phyloP scores from a whole-genome alignment of 2,113 vertebrate genomes.

The Lepisosteus oculatus region DNA sequence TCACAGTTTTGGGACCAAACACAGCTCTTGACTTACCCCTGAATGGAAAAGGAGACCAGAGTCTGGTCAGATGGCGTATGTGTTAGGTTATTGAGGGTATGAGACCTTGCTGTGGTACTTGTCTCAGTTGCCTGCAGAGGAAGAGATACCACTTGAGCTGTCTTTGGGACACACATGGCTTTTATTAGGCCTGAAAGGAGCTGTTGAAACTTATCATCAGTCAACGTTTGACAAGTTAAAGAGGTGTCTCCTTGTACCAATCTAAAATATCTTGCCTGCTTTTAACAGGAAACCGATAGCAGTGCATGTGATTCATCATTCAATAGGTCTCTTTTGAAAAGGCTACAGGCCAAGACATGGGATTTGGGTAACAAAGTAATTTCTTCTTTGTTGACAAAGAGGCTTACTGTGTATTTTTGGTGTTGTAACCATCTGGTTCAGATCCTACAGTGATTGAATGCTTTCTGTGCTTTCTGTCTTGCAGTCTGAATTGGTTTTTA shows the following conservation, averaged over 20 bases:
- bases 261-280: background rate
- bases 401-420: background rate
- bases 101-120: background rate
- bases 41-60: too few relatives aligned
- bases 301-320: slow-evolving; percentile 1
- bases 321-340: background rate
- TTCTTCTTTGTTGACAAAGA: background rate
- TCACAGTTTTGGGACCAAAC: too few relatives aligned
- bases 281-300: slow-evolving; percentile 1
- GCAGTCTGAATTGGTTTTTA: too few relatives aligned
- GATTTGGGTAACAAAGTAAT: background rate
- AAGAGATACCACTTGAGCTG: background rate
- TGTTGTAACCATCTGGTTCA: background rate
- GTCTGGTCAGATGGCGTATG: too few relatives aligned
- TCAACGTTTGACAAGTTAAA: slow-evolving; percentile 6
- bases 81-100: too few relatives aligned
- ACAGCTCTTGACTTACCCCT: too few relatives aligned
- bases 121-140: background rate
- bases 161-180: background rate
- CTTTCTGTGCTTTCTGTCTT: too few relatives aligned
- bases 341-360: slow-evolving; percentile 5
- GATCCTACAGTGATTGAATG: background rate
- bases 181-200: background rate
- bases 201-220: background rate
- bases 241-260: background rate